phyloP scores from a whole-genome alignment of 2,113 vertebrate genomes.

The Dinomys branickii region DNA sequence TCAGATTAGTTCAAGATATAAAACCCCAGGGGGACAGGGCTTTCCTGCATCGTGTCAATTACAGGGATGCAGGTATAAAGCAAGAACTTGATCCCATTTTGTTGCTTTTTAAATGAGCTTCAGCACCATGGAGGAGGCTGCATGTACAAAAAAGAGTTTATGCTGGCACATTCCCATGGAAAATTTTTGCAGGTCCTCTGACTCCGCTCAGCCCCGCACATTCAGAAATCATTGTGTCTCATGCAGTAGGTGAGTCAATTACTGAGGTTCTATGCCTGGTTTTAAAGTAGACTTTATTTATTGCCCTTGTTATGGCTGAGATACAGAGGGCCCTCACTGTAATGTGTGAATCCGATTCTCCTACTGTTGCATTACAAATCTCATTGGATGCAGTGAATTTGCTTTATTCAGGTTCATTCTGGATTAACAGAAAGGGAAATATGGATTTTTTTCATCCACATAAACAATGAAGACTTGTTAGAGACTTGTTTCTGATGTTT shows the following conservation, averaged over 20 bases:
- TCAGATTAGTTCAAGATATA: neutral
- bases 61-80: neutral
- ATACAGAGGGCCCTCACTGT: conserved; percentile 52
- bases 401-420: conserved; percentile 70
- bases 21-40: neutral
- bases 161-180: neutral
- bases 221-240: conserved; percentile 65
- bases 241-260: conserved; percentile 37
- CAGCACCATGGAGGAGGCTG: neutral
- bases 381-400: conserved; percentile 75
- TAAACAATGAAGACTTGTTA: conserved; percentile 78
- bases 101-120: neutral
- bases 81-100: neutral
- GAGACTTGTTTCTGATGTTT: conserved; percentile 79
- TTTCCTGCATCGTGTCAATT: neutral
- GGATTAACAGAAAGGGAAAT: conserved; percentile 71
- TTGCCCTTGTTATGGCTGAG: conserved; percentile 62
- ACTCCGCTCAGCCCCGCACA: neutral
- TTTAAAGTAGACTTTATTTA: conserved; percentile 75
- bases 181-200: conserved; percentile 37
- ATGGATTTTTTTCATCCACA: conserved; percentile 65
- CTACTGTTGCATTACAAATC: conserved; percentile 65
- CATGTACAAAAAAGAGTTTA: neutral
- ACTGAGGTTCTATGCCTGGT: neutral
- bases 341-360: conserved; percentile 71